Conservation (phyloP, 2,888 invertebrate species). For the Cephus pulcher region DNA sequence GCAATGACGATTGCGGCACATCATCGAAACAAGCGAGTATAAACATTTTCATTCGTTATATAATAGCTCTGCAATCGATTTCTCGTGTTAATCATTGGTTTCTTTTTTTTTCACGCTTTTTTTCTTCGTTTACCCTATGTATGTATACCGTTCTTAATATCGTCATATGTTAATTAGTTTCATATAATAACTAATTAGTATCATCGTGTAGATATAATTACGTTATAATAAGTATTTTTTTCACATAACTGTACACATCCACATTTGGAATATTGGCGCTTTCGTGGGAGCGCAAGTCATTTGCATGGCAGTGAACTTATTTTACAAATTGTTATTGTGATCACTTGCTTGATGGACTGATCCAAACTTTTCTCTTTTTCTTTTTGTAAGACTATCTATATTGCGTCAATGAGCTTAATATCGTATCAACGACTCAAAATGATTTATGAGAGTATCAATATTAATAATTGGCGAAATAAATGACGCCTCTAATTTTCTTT, state of each 20-base stretch:
- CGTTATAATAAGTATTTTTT: conserved; percentile 42
- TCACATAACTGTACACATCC: conserved; percentile 59
- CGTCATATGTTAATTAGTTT: conserved; percentile 55
- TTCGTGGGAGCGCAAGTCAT: conserved; percentile 53
- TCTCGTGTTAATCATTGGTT: conserved; percentile 13
- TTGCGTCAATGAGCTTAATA: conserved; percentile 35
- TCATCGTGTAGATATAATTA: conserved; percentile 54
- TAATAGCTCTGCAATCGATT: conserved; percentile 54
- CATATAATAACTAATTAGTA: conserved; percentile 52
- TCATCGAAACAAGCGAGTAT: conserved; percentile 10
- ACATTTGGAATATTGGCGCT: conserved; percentile 50
- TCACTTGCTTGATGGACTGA: conserved; percentile 52
- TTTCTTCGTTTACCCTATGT: conserved; percentile 46
- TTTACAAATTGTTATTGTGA: conserved; percentile 53
- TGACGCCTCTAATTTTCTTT: not conserved
- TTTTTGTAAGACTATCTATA: conserved; percentile 49
- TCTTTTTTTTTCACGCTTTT: conserved; percentile 21
- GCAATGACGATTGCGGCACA: not conserved
- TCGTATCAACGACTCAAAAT: conserved; percentile 50
- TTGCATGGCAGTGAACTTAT: conserved; percentile 61
- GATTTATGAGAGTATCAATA: conserved; percentile 46
- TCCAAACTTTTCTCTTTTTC: conserved; percentile 29
- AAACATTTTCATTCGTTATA: conserved; percentile 48
- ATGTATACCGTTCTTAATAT: conserved; percentile 54
- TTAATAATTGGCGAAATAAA: not conserved